Percentiles rank a stretch among this genome's conserved stretches.
Evolutionary conservation across 2,797 vertebrate genomes (phyloP).

Genomic region (Atherinosoma microstoma): DNA sequence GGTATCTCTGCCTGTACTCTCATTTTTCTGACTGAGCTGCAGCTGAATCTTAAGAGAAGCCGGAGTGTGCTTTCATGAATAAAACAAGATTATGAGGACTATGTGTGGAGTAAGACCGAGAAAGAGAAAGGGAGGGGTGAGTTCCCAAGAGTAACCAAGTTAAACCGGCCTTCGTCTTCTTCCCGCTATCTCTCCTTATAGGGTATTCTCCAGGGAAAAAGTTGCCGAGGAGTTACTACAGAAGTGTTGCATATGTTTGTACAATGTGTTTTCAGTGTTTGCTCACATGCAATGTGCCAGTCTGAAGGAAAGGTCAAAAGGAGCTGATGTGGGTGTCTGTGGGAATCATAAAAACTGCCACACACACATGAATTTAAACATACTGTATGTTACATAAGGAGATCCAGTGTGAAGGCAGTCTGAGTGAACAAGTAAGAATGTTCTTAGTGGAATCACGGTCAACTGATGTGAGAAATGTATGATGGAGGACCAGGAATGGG

Average conservation of each 20-base stretch:
- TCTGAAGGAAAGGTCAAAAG: constrained; percentile 24
- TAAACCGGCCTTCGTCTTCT: constrained; percentile 42
- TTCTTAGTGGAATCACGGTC: constrained; percentile 44
- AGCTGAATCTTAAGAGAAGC: constrained; percentile 46
- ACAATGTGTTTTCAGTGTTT: constrained; percentile 21
- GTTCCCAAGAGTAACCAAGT: constrained; percentile 53
- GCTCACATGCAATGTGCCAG: constrained; percentile 24
- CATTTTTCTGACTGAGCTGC: constrained; percentile 31
- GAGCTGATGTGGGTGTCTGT: constrained; percentile 8
- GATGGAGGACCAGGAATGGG: constrained; percentile 31
- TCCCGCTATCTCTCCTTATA: constrained; percentile 61
- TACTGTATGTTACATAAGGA: constrained; percentile 35
- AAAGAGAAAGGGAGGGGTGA: constrained; percentile 15
- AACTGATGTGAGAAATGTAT: constrained; percentile 60
- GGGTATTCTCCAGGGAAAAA: constrained; percentile 62
- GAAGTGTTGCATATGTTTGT: constrained; percentile 16
- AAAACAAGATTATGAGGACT: constrained; percentile 77
- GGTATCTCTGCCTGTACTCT: constrained; percentile 15
- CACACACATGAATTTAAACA: neutral
- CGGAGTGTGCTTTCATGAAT: constrained; percentile 74
- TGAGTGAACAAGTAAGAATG: constrained; percentile 15
- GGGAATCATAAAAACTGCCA: constrained; percentile 10
- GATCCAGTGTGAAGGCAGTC: constrained; percentile 12
- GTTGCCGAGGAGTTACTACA: constrained; percentile 11
- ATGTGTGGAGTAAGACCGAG: constrained; percentile 26